A percentile compares a stretch with the other conserved stretches of the same genome.
Conservation (phyloP, 2,797 vertebrate species). For the Acomys russatus region DNA sequence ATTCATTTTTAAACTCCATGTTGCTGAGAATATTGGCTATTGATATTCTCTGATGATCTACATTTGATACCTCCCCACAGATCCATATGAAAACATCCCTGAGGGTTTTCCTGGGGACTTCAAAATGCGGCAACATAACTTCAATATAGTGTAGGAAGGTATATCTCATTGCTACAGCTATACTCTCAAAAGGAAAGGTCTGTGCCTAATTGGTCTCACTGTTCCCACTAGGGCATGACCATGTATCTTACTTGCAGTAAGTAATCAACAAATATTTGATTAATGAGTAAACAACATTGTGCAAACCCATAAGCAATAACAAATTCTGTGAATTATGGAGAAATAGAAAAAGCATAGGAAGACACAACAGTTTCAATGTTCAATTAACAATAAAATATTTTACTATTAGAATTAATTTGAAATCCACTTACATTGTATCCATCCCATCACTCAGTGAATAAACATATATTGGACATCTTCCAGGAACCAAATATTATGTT, state of each 20-base stretch:
- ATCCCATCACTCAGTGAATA: not conserved
- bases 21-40: not conserved
- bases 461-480: not conserved
- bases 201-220: not conserved
- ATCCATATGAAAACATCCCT: not conserved
- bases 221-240: not conserved
- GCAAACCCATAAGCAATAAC: not conserved
- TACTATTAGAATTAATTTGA: constrained; percentile 64
- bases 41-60: not conserved
- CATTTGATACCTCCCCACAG: not conserved
- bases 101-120: not conserved
- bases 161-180: not conserved
- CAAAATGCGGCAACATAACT: not conserved
- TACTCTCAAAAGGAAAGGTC: not conserved
- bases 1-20: not conserved
- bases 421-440: constrained; percentile 42
- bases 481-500: not conserved
- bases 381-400: constrained; percentile 34
- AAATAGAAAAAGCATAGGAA: constrained; percentile 59
- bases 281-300: constrained; percentile 8
- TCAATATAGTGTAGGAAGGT: not conserved
- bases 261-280: constrained; percentile 18
- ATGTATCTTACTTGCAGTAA: not conserved
- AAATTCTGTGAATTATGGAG: constrained; percentile 42
- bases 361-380: constrained; percentile 52